Evolutionary conservation across 1,140 invertebrate genomes (phyloP), one percentile per base, ranked within the genome.

Genomic region (Archivesica marissinica): DNA sequence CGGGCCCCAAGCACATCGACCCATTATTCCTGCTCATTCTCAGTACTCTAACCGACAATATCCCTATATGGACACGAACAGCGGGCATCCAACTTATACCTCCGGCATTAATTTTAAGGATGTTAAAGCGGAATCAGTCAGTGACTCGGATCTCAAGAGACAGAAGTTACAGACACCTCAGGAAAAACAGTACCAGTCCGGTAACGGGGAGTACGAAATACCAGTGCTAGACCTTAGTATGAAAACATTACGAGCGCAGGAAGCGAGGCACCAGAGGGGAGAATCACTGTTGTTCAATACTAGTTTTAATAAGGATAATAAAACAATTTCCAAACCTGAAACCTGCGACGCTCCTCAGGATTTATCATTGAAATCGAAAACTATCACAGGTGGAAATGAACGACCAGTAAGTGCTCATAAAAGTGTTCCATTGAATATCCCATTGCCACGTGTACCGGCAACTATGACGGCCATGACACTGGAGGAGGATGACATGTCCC

Each of bases 181-280:
- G 41, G 41, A 50, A 74, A 59, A 83, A 20, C 39, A 17, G 20
- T 25, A 68, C 41, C 30, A 38, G 41, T 64, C 80, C 20, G 20
- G 20, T 20, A n/a, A 38, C 3, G 38, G 25, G 30, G 41, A 59
- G 38, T 72, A 50, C 33, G 80, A 83, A 23, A 47, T 75, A 15
- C 80, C 80, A 23, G 80, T 83, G n/a, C 39, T 83, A 35, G 80
- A 83, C 35, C 52, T 83, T 23, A 83, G 80, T 47, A 83, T 83
- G 80, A 83, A 83, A 54, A 83, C 80, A 41, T 59, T 83, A 47
- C 25, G 68, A n/a, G 80, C 80, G 2, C 80, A 83, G 39, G 80
- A 83, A 64, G 80, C 80, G 0, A 33, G 70, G 70, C 80, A 83
- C 28, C 80, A 83, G n/a, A 74, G 80, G 33, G 80, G 80, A 25